phyloP scores from a whole-genome alignment of 2,797 vertebrate genomes.

The Oceanodroma leucorhoa region DNA sequence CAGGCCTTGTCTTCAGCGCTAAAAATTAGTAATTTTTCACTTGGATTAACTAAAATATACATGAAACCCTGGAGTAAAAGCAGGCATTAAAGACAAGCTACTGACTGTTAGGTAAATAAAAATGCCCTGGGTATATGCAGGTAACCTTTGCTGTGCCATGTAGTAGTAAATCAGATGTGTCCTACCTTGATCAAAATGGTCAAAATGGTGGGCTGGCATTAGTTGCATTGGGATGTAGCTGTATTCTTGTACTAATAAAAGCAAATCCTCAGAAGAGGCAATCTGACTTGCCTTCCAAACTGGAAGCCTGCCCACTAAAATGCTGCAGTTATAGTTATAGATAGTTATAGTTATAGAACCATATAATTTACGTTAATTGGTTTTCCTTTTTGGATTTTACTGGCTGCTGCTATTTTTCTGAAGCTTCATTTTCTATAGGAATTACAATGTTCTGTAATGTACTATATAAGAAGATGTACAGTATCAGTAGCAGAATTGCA shows the following conservation, averaged over 20 bases:
- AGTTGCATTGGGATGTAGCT: background rate
- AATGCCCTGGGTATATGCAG: background rate
- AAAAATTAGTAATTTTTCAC: background rate
- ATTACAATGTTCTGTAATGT: background rate
- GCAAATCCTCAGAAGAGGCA: background rate
- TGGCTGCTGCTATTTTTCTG: background rate
- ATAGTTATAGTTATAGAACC: background rate
- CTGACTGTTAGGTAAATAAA: background rate
- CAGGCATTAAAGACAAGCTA: background rate
- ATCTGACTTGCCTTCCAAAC: background rate
- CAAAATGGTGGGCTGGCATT: background rate
- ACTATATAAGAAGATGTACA: background rate
- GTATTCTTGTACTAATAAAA: background rate
- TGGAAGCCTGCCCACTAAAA: background rate
- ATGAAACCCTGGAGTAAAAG: background rate
- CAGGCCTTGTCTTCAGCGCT: background rate
- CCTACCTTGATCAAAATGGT: background rate
- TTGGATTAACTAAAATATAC: background rate
- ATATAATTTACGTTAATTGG: background rate
- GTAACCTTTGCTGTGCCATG: background rate
- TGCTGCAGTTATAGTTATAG: background rate
- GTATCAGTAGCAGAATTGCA: background rate
- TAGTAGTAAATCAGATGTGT: background rate
- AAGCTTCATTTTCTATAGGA: background rate
- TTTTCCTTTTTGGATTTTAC: slow-evolving; percentile 13